Evolutionary conservation across 2,113 vertebrate species (phyloP), one percentile per base, ranked within the genome.

Genomic region (Chaenocephalus aceratus): DNA sequence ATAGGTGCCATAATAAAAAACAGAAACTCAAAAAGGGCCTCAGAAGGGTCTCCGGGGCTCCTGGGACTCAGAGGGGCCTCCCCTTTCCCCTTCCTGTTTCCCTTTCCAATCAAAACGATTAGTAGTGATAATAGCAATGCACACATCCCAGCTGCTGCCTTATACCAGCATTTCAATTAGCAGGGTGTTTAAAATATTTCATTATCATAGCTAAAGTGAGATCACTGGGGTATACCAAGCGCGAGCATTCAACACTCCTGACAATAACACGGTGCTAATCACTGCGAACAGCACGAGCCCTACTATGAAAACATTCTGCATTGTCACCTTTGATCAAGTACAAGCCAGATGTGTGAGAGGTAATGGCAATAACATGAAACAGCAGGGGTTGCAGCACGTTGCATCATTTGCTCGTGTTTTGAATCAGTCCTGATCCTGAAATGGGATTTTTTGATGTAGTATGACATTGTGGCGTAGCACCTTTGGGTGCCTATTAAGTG

Each of bases 81-180:
- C 65, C 69, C 48, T 69, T 73, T 23, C 51, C 70, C 67, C 45
- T 65, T 62, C 70, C 56, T 73, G 82, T 78, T 86, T 85, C 74
- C 85, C 51, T 54, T 86, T 82, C 85, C 26, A 62, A 86, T 90
- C 83, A 77, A 78, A 88, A 90, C 86, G 84, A 90, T 94, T 88
- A 91, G 75, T 36, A 53, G 87, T 81, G 89, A 89, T 93, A 93
- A 94, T 92, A 75, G 75, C 83, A 54, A 30, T 65, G 83, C 82
- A 75, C 21, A 57, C 77, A 53, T 81, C 64, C 77, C 93, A 94
- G 92, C 93, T 95, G 93, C 85, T 84, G 79, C 87, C 80, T 68
- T 48, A 59, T 16, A 68, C 54, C 67, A 15, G 80, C 82, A 79
- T 88, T 87, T 86, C 83, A 90, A 91, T 89, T 89, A 91, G 84